Base-by-base conservation (phyloP, 2,113 vertebrate species). In the Lepus americanus region DNA sequence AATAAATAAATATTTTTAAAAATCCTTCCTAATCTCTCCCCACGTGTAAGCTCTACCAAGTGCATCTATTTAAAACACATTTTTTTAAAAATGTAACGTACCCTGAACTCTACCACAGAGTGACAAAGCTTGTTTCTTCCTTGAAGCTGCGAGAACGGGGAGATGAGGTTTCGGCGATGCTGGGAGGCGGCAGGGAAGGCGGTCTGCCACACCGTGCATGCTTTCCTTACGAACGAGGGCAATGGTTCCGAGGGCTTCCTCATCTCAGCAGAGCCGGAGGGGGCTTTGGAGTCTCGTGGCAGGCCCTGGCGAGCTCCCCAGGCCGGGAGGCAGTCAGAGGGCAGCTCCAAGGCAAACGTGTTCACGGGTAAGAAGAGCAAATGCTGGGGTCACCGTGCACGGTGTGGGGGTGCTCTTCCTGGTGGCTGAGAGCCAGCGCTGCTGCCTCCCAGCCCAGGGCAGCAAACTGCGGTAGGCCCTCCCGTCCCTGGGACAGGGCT, bases 141-240 rank as follows among this genome's bases (percentile, higher is more conserved):
- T 44, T 72, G 12, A 16, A 31, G 14, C 7, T 27, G 14, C 31
- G n/a, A 20, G 5, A 66, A 64, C 8, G 13, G 17, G 29, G 70
- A 70, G 64, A 69, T 9, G 20, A 7, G 3, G 17, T 44, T 7
- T 44, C 44, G 44, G 44, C 44, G 44, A 44, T 44, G 44, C 44
- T 44, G 6, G 44, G 6, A 44, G 6, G 6, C 44, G 6, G 44
- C 44, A 44, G 44, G 44, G 44, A 44, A 44, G 44, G 44, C 44
- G 6, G 44, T 44, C 44, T 7, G 44, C 44, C 44, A 31, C 53
- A 27, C 39, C 7, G 16, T 13, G 25, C 19, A 7, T 23, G 0
- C 0, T 0, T 59, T 9, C 6, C 73, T 23, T 29, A 27, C 1
- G 64, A 51, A 19, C 3, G 2, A 51, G 13, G 0, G 6, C 9